Evolutionary conservation across 2,888 invertebrate species (phyloP).

Genomic region (Calliphora vomitoria): DNA sequence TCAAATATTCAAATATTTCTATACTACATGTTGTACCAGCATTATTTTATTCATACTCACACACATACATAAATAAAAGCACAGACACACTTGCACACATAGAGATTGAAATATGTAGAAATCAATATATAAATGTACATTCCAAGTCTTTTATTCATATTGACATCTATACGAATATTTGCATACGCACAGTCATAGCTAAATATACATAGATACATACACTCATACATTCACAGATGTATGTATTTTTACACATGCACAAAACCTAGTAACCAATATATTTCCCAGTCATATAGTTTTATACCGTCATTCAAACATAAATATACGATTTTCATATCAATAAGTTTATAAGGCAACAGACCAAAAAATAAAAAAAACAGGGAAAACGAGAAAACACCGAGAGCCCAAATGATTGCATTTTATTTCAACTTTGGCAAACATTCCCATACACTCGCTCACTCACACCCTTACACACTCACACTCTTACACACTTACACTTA

Average conservation of each 20-base stretch:
- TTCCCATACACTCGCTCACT: not conserved
- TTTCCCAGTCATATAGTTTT: slow-evolving; percentile 33
- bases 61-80: not conserved
- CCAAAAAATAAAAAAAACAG: not conserved
- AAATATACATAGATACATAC: not conserved
- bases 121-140: slow-evolving; percentile 23
- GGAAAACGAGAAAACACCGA: not conserved
- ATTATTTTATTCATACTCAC: slow-evolving; percentile 13
- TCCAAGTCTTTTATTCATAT: slow-evolving; percentile 14
- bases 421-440: slow-evolving; percentile 39
- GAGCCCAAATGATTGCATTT: slow-evolving; percentile 53
- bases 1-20: slow-evolving; percentile 6
- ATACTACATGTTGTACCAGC: not conserved
- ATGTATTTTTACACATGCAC: not conserved
- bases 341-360: slow-evolving; percentile 55
- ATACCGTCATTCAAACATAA: slow-evolving; percentile 15
- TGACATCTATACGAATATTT: slow-evolving; percentile 31
- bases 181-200: not conserved
- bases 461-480: not conserved
- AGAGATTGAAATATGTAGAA: not conserved
- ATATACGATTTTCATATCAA: slow-evolving; percentile 59
- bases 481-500: not conserved
- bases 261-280: slow-evolving; percentile 52
- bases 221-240: too few relatives aligned
- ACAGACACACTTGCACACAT: not conserved